A percentile compares a stretch with the other conserved stretches of the same genome.
These are phyloP conservation scores for Ectemnius cavifrons DNA, from an alignment of 2,888 invertebrate species.

Conservation along the genomic window DNA sequence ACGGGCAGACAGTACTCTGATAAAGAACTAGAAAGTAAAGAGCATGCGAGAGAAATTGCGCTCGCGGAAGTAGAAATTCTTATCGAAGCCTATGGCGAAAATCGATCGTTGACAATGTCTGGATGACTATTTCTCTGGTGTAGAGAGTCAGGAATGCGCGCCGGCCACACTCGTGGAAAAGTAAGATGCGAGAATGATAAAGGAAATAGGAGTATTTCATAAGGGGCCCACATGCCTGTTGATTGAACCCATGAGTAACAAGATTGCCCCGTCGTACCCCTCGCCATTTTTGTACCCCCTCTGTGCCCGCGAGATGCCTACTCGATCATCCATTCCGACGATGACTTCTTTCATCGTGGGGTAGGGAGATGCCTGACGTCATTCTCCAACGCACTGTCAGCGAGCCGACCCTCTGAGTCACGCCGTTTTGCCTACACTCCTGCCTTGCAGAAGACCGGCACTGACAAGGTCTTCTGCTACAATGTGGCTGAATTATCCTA, in stretches of 20 bases:
- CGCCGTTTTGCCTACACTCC: constrained; percentile 55
- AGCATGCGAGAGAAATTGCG: too few species aligned
- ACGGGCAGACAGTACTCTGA: not conserved
- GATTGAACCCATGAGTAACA: constrained; percentile 66
- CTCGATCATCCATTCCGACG: constrained; percentile 66
- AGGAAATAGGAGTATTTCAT: constrained; percentile 48
- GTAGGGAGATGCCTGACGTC: constrained; percentile 73
- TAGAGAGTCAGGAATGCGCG: not conserved
- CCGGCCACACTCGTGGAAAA: not conserved
- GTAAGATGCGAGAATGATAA: constrained; percentile 29
- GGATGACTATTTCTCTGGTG: too few species aligned
- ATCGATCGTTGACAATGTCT: too few species aligned
- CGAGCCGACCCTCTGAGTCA: constrained; percentile 76
- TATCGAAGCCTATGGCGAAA: too few species aligned
- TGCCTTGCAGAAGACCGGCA: constrained; percentile 31
- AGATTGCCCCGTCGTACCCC: constrained; percentile 44
- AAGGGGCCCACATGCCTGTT: constrained; percentile 63
- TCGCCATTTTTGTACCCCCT: constrained; percentile 33
- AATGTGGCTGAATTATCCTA: constrained; percentile 23
- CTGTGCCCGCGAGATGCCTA: constrained; percentile 40
- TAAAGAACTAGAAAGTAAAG: not conserved
- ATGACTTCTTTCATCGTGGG: constrained; percentile 68
- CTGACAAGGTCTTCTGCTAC: constrained; percentile 39
- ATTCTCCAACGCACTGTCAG: constrained; percentile 68
- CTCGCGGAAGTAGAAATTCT: too few species aligned